These are phyloP conservation scores for Pseudococcus longispinus DNA, from an alignment of 2,888 invertebrate genomes.

Conservation along the genomic window DNA sequence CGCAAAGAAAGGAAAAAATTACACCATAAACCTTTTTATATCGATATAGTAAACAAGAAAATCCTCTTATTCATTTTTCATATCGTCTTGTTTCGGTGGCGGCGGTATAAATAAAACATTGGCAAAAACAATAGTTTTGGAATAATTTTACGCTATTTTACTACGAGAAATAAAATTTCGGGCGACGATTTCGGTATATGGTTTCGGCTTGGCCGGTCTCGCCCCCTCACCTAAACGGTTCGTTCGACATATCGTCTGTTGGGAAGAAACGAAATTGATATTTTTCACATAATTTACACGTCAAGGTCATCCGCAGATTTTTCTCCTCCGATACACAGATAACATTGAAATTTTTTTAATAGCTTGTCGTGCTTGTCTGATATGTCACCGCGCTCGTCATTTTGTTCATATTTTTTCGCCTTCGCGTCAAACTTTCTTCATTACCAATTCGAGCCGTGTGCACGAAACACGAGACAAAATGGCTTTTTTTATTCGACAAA, in stretches of 20 bases:
- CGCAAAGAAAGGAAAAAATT: not conserved
- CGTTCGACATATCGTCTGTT: not conserved
- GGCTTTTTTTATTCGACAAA: not conserved
- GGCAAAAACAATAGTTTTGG: slow-evolving; percentile 1
- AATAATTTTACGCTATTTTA: slow-evolving; percentile 15
- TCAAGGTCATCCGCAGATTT: slow-evolving; percentile 4
- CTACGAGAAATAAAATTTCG: not conserved
- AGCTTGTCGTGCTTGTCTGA: slow-evolving; percentile 36
- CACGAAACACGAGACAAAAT: not conserved
- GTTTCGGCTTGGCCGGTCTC: not conserved
- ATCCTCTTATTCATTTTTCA: slow-evolving; percentile 35
- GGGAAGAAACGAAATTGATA: not conserved
- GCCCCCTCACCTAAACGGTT: not conserved
- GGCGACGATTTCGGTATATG: slow-evolving; percentile 3
- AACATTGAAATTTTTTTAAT: slow-evolving; percentile 19
- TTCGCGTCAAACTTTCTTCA: not conserved
- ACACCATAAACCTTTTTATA: slow-evolving; percentile 5
- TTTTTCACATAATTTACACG: slow-evolving; percentile 21
- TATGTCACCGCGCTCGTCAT: not conserved
- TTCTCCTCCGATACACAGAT: not conserved
- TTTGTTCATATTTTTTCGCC: not conserved
- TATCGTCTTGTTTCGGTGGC: not conserved
- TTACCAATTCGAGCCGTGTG: not conserved
- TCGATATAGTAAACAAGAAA: slow-evolving; percentile 23
- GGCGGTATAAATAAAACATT: not conserved